Evolutionary conservation across 2,888 invertebrate genomes (phyloP).

Genomic region (Ellobium chinense): DNA sequence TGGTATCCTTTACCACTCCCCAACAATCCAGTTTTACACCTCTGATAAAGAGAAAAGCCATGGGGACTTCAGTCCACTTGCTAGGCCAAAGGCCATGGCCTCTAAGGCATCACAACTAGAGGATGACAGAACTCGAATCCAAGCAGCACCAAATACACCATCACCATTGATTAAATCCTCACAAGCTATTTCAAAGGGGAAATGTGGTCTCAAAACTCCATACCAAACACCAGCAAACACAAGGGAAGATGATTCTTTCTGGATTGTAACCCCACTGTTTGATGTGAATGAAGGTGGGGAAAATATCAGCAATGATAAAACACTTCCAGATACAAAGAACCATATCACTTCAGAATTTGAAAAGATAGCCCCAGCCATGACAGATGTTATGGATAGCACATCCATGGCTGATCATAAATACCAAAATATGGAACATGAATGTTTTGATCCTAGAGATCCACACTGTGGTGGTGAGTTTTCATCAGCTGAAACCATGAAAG

Average conservation of each 20-base stretch:
- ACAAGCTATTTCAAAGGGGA: neutral
- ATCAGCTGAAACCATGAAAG: too few species aligned
- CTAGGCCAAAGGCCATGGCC: neutral
- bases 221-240: neutral
- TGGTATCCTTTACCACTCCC: neutral
- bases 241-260: constrained; percentile 5
- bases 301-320: neutral
- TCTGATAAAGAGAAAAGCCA: neutral
- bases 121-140: neutral
- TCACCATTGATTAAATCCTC: neutral
- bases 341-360: too few species aligned
- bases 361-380: too few species aligned
- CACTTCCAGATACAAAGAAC: neutral
- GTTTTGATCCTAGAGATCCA: too few species aligned
- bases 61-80: neutral
- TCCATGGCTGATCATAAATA: too few species aligned
- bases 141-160: neutral
- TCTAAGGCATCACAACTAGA: neutral
- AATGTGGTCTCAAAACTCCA: neutral
- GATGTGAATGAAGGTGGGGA: neutral
- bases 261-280: neutral
- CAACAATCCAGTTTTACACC: neutral
- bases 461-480: too few species aligned
- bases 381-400: neutral
- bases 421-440: too few species aligned